Base-by-base conservation (phyloP, 2,113 vertebrate genomes). In the Labeo rohita region DNA sequence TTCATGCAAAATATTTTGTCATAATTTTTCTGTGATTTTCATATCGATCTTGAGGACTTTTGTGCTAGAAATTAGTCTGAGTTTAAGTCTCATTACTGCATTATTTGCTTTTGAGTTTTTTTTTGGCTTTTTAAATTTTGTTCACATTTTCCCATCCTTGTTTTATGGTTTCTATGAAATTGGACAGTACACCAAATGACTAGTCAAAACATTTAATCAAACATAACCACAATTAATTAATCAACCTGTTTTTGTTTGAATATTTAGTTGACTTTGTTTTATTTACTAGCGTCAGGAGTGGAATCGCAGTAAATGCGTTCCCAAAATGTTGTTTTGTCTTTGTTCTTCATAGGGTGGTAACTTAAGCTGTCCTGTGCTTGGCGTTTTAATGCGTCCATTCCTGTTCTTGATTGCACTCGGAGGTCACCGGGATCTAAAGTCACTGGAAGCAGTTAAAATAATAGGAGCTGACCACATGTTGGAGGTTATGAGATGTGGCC, bases 371-470 rank as follows among this genome's bases (percentile, higher is more conserved):
- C 88, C 92, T 92, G 84, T 88, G 91, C 91, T 93, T 88, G 90
- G 88, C 92, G 92, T 95, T 96, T 97, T 95, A 96, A 95, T 95
- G 93, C 89, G 93, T 92, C 94, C 86, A 75, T 89, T 90, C 88
- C 87, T 94, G 93, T 94, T 93, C 92, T 89, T 95, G 96, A 96
- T 95, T 96, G 95, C 94, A 91, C 95, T 95, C 92, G 92, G 93
- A 95, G 95, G 95, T 96, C 94, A 93, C 93, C 84, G 83, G 93
- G 95, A 96, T 96, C 95, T 95, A 93, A 95, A 94, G 94, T 94
- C 95, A 95, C 97, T 97, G 96, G 96, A 97, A 97, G 94, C 93
- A 96, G 95, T 97, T 96, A 96, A 95, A 96, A 95, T 95, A 95
- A 94, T 93, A 93, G 93, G 93, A 94, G 93, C 92, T 93, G 92